Evolutionary conservation across 1,140 invertebrate genomes (phyloP).

Genomic region (Phortica variegata): DNA sequence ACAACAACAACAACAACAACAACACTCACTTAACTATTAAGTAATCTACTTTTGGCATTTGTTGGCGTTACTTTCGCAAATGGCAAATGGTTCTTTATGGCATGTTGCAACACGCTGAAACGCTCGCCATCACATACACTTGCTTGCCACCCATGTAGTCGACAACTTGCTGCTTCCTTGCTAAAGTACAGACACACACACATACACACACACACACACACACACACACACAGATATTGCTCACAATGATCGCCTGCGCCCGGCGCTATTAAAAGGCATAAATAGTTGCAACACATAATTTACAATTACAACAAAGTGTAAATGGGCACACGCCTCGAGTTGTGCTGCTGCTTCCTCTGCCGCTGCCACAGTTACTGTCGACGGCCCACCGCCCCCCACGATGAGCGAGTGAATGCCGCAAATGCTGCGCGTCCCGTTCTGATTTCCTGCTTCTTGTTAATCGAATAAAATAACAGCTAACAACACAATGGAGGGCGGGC

Average conservation of each 20-base stretch:
- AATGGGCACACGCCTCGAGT: conserved; percentile 13
- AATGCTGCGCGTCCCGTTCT: background rate
- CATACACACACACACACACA: too few species aligned
- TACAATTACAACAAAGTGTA: conserved; percentile 43
- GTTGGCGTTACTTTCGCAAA: too few species aligned
- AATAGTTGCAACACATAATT: conserved; percentile 29
- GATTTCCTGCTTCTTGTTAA: conserved; percentile 34
- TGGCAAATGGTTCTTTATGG: too few species aligned
- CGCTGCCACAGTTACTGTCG: background rate
- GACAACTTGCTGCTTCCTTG: conserved; percentile 3
- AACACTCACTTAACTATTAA: too few species aligned
- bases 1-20: too few species aligned
- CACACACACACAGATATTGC: too few species aligned
- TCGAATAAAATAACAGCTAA: conserved; percentile 48
- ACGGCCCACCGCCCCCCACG: background rate
- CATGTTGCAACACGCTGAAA: too few species aligned
- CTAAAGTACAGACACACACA: conserved; percentile 7
- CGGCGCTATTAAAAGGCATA: too few species aligned
- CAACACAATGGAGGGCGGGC: conserved; percentile 40
- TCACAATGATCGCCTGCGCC: too few species aligned
- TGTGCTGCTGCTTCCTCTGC: background rate
- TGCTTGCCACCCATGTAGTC: too few species aligned
- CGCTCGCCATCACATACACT: too few species aligned
- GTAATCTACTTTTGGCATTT: too few species aligned
- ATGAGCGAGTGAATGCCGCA: background rate